Evolutionary conservation across 30 jellyfish, hydroid and myxozoan genomes (phyloP), one percentile per base, ranked within the genome.

Genomic region (Catostylus mosaicus): DNA sequence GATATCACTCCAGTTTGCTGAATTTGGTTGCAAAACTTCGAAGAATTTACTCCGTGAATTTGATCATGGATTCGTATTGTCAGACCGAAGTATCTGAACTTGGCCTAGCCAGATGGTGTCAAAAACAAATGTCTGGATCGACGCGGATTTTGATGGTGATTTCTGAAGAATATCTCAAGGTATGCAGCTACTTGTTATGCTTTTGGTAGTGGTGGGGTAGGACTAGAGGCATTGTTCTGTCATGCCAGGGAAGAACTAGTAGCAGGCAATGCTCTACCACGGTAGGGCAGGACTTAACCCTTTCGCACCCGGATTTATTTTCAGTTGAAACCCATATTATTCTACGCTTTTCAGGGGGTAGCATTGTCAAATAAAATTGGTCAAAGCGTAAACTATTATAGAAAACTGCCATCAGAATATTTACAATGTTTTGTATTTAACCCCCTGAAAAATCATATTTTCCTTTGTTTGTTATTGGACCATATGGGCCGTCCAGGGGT

Each of bases 21-120:
- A 56, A 66, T 54, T 48, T 81, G 24, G 84, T 81, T 5, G 84
- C 91, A 27, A 67, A 54, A 30, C 38, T 81, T 10, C 29, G 91
- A 67, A 66, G 61, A 26, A 22, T 18, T 48, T 73, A 65, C 40
- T 31, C 68, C 7, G 50, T 81, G 65, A 68, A 68, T 33, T 24
- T 81, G 57, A 48, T 81, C 54, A 81, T 81, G 77, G 84, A 81
- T 38, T 46, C 84, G 37, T n/a, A 27, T 19, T 32, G 76, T 38
- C 84, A 81, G 47, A 67, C 57, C 2, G 84, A 81, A 52, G 69
- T 81, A 14, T 24, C 84, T 1, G 84, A 68, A n/a, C 67, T 81
- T 23, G 91, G 91, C 11, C 71, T 67, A 10, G 66, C 83, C 18
- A 81, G 91, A 81, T 81, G 91, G 91, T 81, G 91, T 52, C 91